These are phyloP conservation scores for Echiichthys vipera DNA, from an alignment of 2,797 vertebrate species.

Conservation along the genomic window DNA sequence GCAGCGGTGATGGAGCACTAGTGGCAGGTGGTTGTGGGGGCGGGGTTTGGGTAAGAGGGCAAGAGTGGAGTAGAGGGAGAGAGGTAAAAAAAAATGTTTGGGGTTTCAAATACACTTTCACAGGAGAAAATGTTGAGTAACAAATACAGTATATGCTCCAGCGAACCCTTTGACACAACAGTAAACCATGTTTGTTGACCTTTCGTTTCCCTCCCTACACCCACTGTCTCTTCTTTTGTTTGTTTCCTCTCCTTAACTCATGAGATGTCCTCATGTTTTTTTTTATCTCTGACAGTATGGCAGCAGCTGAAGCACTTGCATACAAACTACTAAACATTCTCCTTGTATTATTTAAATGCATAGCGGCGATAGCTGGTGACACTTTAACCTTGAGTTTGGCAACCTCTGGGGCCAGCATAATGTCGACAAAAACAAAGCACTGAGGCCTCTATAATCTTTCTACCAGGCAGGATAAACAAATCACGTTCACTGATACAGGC, in stretches of 20 bases:
- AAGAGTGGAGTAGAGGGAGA: not conserved
- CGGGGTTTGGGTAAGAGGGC: not conserved
- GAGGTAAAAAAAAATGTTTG: constrained; percentile 12
- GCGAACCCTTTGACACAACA: constrained; percentile 16
- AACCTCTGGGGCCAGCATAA: constrained; percentile 19
- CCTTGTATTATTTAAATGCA: constrained; percentile 45
- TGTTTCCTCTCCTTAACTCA: constrained; percentile 32
- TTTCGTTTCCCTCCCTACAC: constrained; percentile 23
- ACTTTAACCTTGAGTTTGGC: constrained; percentile 38
- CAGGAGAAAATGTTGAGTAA: not conserved
- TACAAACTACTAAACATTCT: constrained; percentile 31
- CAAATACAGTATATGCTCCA: constrained; percentile 17
- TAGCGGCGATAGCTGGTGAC: constrained; percentile 16
- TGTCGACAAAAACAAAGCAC: constrained; percentile 26
- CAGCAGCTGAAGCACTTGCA: constrained; percentile 21
- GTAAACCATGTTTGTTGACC: constrained; percentile 15
- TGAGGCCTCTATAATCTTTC: constrained; percentile 19
- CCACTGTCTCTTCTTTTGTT: constrained; percentile 16
- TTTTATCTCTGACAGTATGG: constrained; percentile 17
- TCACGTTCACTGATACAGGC: constrained; percentile 12
- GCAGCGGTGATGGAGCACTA: constrained; percentile 36
- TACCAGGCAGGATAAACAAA: constrained; percentile 33
- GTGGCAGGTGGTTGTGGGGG: not conserved
- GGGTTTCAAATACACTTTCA: constrained; percentile 2
- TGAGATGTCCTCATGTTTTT: constrained; percentile 42